These are phyloP conservation scores for Neomonachus schauinslandi DNA, from an alignment of 2,113 vertebrate genomes.

Conservation along the genomic window DNA sequence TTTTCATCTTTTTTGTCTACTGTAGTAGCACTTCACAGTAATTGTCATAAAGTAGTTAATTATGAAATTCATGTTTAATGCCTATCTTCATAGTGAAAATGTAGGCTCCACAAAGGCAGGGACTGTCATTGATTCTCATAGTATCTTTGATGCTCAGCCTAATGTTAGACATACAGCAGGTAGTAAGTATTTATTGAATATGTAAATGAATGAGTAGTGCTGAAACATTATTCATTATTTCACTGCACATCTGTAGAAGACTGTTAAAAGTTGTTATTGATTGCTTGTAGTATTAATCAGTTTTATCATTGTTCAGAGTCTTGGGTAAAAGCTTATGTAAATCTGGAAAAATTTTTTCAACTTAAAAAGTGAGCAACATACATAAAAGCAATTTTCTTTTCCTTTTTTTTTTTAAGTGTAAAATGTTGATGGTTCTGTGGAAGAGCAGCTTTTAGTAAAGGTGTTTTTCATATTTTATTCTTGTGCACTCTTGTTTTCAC, in stretches of 20 bases:
- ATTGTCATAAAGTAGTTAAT: background rate
- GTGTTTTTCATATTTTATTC: background rate
- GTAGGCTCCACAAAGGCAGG: background rate
- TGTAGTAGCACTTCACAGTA: background rate
- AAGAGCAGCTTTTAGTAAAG: background rate
- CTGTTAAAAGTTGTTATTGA: background rate
- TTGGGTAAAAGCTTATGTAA: background rate
- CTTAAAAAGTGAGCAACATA: background rate
- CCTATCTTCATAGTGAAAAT: background rate
- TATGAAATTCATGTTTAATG: background rate
- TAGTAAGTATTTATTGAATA: background rate
- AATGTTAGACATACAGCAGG: background rate
- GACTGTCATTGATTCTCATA: background rate
- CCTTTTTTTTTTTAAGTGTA: background rate
- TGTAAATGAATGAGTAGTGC: background rate
- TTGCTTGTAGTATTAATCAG: background rate
- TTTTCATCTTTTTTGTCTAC: background rate
- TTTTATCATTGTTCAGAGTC: background rate
- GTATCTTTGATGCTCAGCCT: background rate
- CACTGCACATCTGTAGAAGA: background rate
- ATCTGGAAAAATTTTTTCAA: background rate
- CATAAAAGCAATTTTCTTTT: background rate
- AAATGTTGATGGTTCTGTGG: background rate
- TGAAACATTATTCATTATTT: constrained; percentile 9
- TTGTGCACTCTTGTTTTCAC: background rate